A percentile compares a stretch with the other conserved stretches of the same genome.
phyloP scores from a whole-genome alignment of 2,888 invertebrate species.

The Pyrocoelia pectoralis region DNA sequence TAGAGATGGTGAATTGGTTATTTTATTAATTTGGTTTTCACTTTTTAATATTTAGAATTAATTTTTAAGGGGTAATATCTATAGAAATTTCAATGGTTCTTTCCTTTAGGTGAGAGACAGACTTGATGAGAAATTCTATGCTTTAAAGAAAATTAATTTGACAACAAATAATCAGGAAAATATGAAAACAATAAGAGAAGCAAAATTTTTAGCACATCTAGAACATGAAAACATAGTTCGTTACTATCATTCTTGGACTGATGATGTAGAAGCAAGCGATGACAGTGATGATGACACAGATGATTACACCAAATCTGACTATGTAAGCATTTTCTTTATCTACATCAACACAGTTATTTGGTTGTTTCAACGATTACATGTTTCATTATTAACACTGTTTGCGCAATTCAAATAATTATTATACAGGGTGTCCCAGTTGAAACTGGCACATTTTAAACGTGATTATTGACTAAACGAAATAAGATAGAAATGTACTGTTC shows the following conservation, averaged over 20 bases:
- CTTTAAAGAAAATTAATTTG: conserved; percentile 90
- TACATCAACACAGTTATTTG: too few relatives aligned
- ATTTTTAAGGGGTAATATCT: too few relatives aligned
- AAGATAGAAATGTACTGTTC: too few relatives aligned
- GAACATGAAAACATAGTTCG: conserved; percentile 98
- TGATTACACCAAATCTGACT: neutral
- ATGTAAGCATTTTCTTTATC: neutral
- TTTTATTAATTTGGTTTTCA: too few relatives aligned
- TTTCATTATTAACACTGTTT: too few relatives aligned
- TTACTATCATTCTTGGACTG: conserved; percentile 97
- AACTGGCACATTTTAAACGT: too few relatives aligned
- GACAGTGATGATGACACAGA: conserved; percentile 45
- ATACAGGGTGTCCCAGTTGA: too few relatives aligned
- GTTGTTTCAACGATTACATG: too few relatives aligned
- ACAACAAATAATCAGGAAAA: conserved; percentile 86
- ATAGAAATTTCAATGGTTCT: neutral
- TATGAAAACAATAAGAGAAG: conserved; percentile 93
- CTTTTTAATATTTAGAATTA: too few relatives aligned
- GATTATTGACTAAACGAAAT: too few relatives aligned
- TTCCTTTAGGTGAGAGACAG: conserved; percentile 82
- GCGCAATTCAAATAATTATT: too few relatives aligned
- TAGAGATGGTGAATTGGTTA: too few relatives aligned
- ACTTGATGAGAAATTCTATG: conserved; percentile 91
- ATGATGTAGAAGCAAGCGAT: conserved; percentile 63
- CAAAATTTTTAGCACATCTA: conserved; percentile 88